These are phyloP conservation scores for Pundamilia nyererei DNA, from an alignment of 2,113 vertebrate genomes.

Conservation along the genomic window DNA sequence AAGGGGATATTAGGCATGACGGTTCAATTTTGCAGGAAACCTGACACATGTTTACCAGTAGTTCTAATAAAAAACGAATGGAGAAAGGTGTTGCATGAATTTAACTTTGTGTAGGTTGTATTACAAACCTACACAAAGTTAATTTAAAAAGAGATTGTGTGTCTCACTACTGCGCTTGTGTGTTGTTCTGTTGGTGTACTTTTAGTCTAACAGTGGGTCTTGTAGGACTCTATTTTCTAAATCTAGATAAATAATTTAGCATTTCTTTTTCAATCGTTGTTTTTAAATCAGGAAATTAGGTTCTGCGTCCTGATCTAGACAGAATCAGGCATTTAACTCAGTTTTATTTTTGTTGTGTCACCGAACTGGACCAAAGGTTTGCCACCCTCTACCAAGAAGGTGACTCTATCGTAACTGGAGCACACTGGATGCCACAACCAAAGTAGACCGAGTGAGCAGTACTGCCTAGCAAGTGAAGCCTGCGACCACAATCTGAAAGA, in stretches of 20 bases:
- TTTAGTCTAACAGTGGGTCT: neutral
- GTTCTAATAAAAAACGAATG: neutral
- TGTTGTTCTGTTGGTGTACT: neutral
- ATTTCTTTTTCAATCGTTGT: neutral
- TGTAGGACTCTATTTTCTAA: neutral
- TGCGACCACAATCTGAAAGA: neutral
- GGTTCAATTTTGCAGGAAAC: neutral
- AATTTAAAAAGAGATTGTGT: neutral
- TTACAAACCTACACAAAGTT: neutral
- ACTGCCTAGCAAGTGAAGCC: neutral
- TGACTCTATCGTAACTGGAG: neutral
- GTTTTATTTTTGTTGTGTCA: neutral
- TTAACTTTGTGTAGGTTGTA: neutral
- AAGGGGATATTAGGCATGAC: neutral
- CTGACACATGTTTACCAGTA: neutral
- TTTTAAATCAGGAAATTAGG: neutral
- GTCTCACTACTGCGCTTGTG: neutral
- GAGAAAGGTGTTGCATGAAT: neutral
- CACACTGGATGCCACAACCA: neutral
- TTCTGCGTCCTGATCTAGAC: neutral
- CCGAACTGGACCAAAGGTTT: neutral
- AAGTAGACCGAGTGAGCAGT: neutral
- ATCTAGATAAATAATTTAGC: neutral
- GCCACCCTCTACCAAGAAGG: neutral
- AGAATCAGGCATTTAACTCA: neutral